Evolutionary conservation across 2,113 vertebrate genomes (phyloP).

Genomic region (Megaptera novaeangliae): DNA sequence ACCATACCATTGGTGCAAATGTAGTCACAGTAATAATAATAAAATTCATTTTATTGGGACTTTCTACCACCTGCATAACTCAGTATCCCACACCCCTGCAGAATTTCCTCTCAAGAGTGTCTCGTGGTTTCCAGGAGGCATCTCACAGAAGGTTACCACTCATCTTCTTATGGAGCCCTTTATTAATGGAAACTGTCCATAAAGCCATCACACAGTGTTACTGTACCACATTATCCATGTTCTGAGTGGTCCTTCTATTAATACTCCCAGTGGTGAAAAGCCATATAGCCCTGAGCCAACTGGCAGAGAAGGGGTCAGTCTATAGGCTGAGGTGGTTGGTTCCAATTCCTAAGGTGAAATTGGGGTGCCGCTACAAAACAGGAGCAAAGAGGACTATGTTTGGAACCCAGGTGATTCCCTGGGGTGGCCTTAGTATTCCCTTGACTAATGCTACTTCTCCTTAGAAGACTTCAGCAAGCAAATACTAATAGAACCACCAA

Average conservation of each 20-base stretch:
- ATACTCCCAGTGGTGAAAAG: background rate
- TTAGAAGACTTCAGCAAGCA: background rate
- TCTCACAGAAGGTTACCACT: background rate
- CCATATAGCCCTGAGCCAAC: background rate
- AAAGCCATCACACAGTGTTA: background rate
- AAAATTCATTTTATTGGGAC: background rate
- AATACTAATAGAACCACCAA: background rate
- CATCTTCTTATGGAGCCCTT: background rate
- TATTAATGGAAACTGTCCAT: background rate
- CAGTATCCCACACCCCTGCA: background rate
- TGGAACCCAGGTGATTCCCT: background rate
- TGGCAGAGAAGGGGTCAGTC: background rate
- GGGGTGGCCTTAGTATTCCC: background rate
- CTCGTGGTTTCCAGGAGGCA: background rate
- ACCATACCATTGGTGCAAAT: background rate
- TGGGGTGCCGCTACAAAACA: background rate
- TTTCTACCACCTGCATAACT: background rate
- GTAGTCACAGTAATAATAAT: background rate
- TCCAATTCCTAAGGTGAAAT: background rate
- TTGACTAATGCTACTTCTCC: background rate
- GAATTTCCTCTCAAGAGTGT: background rate
- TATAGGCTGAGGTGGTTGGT: background rate
- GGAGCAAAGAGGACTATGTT: background rate
- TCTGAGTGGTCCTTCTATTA: background rate
- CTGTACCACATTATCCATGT: background rate